Conservation (phyloP, 2,113 vertebrate species). For the Brachypodius melanocephalos region DNA sequence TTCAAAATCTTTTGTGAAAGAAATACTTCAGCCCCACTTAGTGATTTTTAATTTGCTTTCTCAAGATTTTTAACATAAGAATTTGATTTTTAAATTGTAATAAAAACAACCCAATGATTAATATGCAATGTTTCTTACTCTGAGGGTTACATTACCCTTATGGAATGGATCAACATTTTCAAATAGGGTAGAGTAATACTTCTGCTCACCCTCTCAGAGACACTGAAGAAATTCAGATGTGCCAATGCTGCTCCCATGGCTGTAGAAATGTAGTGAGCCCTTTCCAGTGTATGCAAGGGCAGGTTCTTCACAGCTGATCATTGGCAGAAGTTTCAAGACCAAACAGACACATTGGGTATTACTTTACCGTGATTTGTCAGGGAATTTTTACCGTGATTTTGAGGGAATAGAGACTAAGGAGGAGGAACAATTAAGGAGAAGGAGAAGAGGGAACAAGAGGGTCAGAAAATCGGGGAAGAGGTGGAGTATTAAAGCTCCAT, state of each 20-base stretch:
- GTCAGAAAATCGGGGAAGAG: neutral
- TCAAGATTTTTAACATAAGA: neutral
- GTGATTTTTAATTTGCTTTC: neutral
- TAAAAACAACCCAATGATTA: neutral
- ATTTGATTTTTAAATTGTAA: neutral
- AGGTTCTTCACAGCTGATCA: neutral
- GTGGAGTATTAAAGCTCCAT: neutral
- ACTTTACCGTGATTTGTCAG: neutral
- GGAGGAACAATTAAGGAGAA: neutral
- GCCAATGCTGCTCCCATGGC: neutral
- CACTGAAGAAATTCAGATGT: neutral
- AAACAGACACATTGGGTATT: neutral
- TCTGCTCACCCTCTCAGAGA: neutral
- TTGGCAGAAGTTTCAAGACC: neutral
- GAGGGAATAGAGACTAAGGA: neutral
- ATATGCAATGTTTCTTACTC: neutral
- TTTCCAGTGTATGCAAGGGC: neutral
- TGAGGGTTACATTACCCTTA: neutral
- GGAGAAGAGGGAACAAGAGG: neutral
- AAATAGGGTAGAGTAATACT: neutral
- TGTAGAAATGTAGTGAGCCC: neutral
- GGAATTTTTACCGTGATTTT: neutral
- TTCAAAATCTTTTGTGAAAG: neutral
- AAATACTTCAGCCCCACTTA: neutral
- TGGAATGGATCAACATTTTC: neutral